Evolutionary conservation across 2,888 invertebrate species (phyloP).

Genomic region (Argyra leucocephala): DNA sequence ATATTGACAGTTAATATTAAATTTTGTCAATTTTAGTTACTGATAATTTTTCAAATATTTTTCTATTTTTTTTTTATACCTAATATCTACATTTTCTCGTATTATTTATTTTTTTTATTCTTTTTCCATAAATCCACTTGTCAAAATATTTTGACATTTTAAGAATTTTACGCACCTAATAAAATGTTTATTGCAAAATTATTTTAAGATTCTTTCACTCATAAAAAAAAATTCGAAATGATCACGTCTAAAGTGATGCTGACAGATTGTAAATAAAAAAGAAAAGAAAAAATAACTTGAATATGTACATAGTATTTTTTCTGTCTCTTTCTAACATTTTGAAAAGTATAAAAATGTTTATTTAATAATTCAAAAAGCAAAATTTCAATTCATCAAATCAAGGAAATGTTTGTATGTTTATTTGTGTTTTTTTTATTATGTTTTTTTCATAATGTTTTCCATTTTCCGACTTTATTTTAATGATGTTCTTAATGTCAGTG

Average conservation of each 20-base stretch:
- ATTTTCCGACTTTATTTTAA: neutral
- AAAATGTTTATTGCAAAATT: slow-evolving; percentile 1
- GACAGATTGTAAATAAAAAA: neutral
- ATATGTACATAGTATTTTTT: neutral
- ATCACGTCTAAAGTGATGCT: neutral
- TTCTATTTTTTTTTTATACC: neutral
- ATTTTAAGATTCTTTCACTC: neutral
- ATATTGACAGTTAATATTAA: neutral
- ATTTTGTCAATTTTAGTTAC: neutral
- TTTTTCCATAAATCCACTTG: neutral
- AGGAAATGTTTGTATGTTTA: neutral
- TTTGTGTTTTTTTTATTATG: neutral
- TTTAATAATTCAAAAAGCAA: neutral
- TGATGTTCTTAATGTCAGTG: neutral
- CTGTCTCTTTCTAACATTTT: neutral
- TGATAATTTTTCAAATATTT: too few species aligned
- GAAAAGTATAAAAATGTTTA: neutral
- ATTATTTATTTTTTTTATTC: neutral
- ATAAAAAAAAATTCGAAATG: neutral
- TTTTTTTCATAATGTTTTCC: neutral
- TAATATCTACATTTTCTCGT: neutral
- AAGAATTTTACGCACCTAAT: neutral
- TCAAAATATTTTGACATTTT: slow-evolving; percentile 6
- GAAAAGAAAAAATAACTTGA: neutral
- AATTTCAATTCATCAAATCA: neutral